Base-by-base conservation (phyloP, 2,888 invertebrate genomes). In the Hyles lineata region DNA sequence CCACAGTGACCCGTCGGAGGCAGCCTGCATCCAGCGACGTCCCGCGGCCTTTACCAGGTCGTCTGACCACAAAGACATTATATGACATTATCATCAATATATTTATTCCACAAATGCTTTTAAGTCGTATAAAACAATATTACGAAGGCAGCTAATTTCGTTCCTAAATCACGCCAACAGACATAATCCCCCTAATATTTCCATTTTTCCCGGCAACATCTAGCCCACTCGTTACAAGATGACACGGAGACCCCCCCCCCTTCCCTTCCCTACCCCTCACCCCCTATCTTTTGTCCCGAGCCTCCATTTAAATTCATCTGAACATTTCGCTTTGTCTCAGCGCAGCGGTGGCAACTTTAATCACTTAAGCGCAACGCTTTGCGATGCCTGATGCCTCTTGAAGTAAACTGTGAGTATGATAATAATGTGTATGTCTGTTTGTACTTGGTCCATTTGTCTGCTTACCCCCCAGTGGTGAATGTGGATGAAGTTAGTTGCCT, bases 271-370 rank as follows among this genome's bases (percentile, higher is more conserved):
- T 77, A 75, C 76, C 79, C 80, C 82, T 76, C 83, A 81, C 77
- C 76, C 76, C 79, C 77, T 76, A 76, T 80, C 84, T 82, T 89
- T 89, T 89, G 90, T 90, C 85, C 84, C 85, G 78, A 76, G 80
- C 85, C 87, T 86, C 88, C 89, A 91, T 92, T 92, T 90, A 92
- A 92, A 92, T 92, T 90, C 91, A 91, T 91, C 91, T 86, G 86
- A 85, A 89, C 89, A 86, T 87, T 90, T 85, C 81, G 81, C 90
- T 91, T 91, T 92, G 91, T 92, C 83, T 83, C 82, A 77, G 80
- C 80, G 87, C 89, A 84, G 85, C 84, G 83, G 84, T 84, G 87
- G 86, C 89, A 88, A 89, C 89, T 91, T 91, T 92, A 92, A 93
- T 93, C 92, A 93, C 92, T 92, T 90, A 92, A 89, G 84, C 84